Base-by-base conservation (phyloP, 1,140 invertebrate species). In the Drosophila eugracilis region DNA sequence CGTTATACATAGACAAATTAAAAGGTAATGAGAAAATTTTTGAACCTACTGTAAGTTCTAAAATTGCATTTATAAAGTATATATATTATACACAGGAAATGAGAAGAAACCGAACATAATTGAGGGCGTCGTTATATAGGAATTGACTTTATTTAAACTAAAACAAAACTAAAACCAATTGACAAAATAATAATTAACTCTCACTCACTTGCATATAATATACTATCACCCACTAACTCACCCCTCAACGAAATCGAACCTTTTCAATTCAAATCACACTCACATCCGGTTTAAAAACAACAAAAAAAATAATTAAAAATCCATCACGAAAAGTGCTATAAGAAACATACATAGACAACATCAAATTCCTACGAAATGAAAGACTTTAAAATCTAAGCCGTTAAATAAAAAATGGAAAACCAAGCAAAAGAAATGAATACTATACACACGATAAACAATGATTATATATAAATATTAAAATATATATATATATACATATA, bases 361-460 rank as follows among this genome's bases (percentile, higher is more conserved):
- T 86, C 58, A 90, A 90, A 90, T 90, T 90, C 88, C 88, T 90
- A 90, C 81, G 88, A 90, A 90, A 90, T 90, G 79, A 90, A 90
- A 90, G 88, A 90, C 88, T 90, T 90, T 90, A 88, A 84, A 90
- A 79, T 78, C 78, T 88, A 88, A 88, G 83, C 78, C 83, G 67
- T 88, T 88, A 75, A 78, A 78, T 66, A 54, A 86, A 54, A 81
- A 86, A 10, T 52, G 67, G 45, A 50, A 70, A 44, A 72, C 21
- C 32, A 72, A 50, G 67, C 36, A 74, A 67, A 48, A 15, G 26
- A 52, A 67, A 52, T 67, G 58, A 74, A 58, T 74, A 74, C 67
- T 80, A 73, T 52, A 74, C 58, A 80, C 60, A 71, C 71, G 73
- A 67, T 67, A 53, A 67, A 67, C 47, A 70, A 66, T 49, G 50